Percentiles rank a stretch among this genome's conserved stretches.
These are phyloP conservation scores for Botrylloides violaceus DNA, from an alignment of 23 tunicate genomes.

Conservation along the genomic window DNA sequence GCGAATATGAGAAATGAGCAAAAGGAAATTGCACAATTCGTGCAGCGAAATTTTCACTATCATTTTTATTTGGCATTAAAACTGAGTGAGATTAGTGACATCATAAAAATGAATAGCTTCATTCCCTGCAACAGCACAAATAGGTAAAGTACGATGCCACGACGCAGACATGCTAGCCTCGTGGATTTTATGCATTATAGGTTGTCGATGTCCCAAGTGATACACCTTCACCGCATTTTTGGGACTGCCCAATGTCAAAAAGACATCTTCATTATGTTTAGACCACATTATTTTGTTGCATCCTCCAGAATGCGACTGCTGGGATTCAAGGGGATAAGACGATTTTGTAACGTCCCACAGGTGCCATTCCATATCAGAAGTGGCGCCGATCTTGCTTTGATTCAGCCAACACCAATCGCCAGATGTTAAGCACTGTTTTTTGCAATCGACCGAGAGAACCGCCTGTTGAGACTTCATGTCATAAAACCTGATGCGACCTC, in stretches of 20 bases:
- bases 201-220: conserved; percentile 67
- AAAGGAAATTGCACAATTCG: neutral
- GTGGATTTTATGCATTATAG: conserved; percentile 34
- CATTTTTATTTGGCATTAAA: no score
- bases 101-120: conserved; percentile 33
- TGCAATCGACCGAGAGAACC: conserved; percentile 29
- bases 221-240: conserved; percentile 50
- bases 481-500: conserved; percentile 63
- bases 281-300: conserved; percentile 54
- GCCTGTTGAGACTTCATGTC: conserved; percentile 29
- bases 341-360: conserved; percentile 55
- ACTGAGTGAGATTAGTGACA: conserved; percentile 8
- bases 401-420: conserved; percentile 69
- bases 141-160: conserved; percentile 63
- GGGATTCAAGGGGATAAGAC: conserved; percentile 48
- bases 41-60: neutral
- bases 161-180: conserved; percentile 44
- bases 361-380: conserved; percentile 64
- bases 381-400: conserved; percentile 58
- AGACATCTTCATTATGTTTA: conserved; percentile 58
- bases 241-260: conserved; percentile 76
- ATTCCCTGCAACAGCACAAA: conserved; percentile 59
- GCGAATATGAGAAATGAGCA: neutral
- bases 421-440: conserved; percentile 36
- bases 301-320: conserved; percentile 56